These are phyloP conservation scores for Alviniconcha strummeri DNA, from an alignment of 2,888 invertebrate species.

Conservation along the genomic window DNA sequence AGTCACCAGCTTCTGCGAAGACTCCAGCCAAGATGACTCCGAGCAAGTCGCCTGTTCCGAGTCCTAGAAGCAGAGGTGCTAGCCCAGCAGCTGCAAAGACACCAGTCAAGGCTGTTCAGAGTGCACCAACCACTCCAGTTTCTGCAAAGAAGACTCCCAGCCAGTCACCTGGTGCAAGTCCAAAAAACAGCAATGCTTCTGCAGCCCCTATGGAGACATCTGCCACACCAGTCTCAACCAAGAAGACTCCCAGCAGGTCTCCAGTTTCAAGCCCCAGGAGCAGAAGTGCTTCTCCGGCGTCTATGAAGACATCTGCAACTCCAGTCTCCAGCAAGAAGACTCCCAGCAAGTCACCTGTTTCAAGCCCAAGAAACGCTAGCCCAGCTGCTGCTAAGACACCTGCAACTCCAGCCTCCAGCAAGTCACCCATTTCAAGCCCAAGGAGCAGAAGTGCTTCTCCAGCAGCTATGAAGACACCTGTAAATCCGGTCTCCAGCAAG, in stretches of 20 bases:
- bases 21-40: not conserved
- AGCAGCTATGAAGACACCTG: not conserved
- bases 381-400: not conserved
- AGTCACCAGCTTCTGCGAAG: constrained; percentile 9
- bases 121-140: not conserved
- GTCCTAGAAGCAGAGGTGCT: constrained; percentile 18
- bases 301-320: constrained; percentile 13
- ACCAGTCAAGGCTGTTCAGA: not conserved
- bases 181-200: not conserved
- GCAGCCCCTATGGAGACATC: not conserved
- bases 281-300: constrained; percentile 2
- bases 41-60: not conserved
- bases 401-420: not conserved
- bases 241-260: constrained; percentile 17
- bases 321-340: constrained; percentile 12
- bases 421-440: constrained; percentile 22
- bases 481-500: not conserved
- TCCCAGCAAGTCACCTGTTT: not conserved
- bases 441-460: constrained; percentile 10
- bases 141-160: not conserved
- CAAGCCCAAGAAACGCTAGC: not conserved
- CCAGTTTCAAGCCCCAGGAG: constrained; percentile 17
- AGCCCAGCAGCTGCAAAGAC: constrained; percentile 7
- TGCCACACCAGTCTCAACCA: not conserved
- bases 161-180: not conserved